Evolutionary conservation across 2,113 vertebrate genomes (phyloP), one percentile per base, ranked within the genome.

Genomic region (Misgurnus anguillicaudatus): DNA sequence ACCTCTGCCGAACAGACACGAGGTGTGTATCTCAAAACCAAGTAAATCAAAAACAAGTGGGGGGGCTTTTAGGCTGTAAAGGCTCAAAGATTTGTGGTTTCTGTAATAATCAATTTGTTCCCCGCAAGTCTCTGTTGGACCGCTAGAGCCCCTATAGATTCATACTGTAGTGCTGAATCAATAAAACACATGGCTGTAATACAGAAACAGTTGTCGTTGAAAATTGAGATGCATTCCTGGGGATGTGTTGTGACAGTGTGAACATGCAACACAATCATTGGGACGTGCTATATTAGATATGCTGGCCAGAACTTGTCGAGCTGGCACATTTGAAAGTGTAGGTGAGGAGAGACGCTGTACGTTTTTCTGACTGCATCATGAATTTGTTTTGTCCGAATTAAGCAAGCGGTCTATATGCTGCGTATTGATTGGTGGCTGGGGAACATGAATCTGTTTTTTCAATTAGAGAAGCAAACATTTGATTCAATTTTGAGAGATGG

Each of bases 1-100:
- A 94, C 82, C 62, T 94, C 63, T 93, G 91, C 21, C 86, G 90
- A 4, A 93, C 87, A 19, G 94, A 95, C n/a, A 89, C 87, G 51
- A 90, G 93, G 94, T 94, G 76, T 72, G 81, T 45, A 14, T 9
- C 5, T 41, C n/a, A n/a, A 3, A 51, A 10, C 31, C 24, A 31
- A 31, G 24, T 31, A n/a, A 31, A 31, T 6, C 10, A 4, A 64
- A 53, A 42, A 45, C 7, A 45, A 45, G 42, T 9, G 42, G 42
- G 42, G 42, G 42, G 42, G 42, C 42, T 42, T 24, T 51, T 51
- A 48, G 16, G 19, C 41, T 42, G 6, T 13, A 7, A 8, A 55
- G n/a, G 21, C 17, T 47, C 19, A 16, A 55, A 75, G 38, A 75
- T 60, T 60, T 39, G 72, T 45, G 21, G 61, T 21, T 55, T 62